Evolutionary conservation across 2,797 vertebrate genomes (phyloP), one percentile per base, ranked within the genome.

Genomic region (Morus bassanus): DNA sequence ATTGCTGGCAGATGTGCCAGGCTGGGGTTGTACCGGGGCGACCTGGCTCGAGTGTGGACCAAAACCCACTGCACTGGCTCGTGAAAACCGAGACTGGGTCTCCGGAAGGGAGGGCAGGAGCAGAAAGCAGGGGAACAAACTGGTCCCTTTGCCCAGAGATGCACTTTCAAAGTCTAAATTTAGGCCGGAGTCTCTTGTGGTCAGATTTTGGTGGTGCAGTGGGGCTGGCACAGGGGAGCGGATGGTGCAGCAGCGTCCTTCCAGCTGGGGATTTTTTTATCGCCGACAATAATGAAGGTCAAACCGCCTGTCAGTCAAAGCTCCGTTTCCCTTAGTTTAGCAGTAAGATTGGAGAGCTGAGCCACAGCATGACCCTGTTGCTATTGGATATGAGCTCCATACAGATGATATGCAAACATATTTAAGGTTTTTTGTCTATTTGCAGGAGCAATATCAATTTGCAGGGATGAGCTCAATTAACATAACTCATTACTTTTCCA

Each of bases 21-120:
- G 12, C n/a, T 67, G 69, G 51, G 68, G 37, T 19, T 18, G 23
- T 23, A 13, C 33, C 0, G 2, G 63, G 18, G 7, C 2, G 11
- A 75, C 67, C 43, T 10, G 41, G 61, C 48, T 77, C 5, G 0
- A 4, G 28, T 0, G 24, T 2, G 60, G 56, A 31, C 61, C 54
- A 4, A 43, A 76, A 63, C 41, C 33, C 37, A 60, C 25, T 4
- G 0, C 37, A 7, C 0, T 0, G 2, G 33, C n/a, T 54, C 31
- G 1, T 1, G 18, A 27, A 7, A 25, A 59, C 11, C 0, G 6
- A 43, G 39, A 6, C 9, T 24, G 43, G 33, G 17, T 30, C 12
- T 27, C 0, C 1, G 51, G 39, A 46, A 10, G n/a, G 21, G 76
- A 51, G 14, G 8, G 24, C 30, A 21, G 69, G 69, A 59, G 69